Conservation (phyloP, 2,113 vertebrate species). For the Piaya cayana region DNA sequence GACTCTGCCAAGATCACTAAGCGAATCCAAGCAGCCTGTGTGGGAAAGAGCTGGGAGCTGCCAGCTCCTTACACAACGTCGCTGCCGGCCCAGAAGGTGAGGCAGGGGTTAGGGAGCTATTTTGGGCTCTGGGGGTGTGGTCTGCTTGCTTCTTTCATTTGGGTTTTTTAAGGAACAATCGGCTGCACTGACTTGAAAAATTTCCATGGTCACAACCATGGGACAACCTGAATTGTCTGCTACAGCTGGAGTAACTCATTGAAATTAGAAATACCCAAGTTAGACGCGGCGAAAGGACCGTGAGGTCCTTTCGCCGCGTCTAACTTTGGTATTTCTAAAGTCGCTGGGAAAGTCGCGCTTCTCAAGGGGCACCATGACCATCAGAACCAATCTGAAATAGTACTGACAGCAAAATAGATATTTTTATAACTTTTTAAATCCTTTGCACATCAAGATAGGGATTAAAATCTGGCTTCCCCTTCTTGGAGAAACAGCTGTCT, state of each 20-base stretch:
- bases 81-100: background rate
- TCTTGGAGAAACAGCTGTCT: background rate
- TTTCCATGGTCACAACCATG: no score
- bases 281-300: rapidly evolving
- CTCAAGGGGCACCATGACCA: rapidly evolving
- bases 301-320: no score
- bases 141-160: background rate
- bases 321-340: no score
- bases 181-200: background rate
- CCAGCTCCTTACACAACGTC: background rate
- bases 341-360: no score
- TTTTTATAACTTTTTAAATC: background rate
- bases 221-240: background rate
- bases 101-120: background rate
- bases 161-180: background rate
- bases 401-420: background rate
- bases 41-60: background rate
- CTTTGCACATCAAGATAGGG: background rate
- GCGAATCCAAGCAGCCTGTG: background rate
- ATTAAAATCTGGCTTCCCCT: background rate
- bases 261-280: background rate
- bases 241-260: background rate
- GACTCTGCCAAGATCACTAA: background rate
- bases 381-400: rapidly evolving
- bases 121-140: background rate